A percentile compares a stretch with the other conserved stretches of the same genome.
Evolutionary conservation across 2,888 invertebrate species (phyloP).

Genomic region (Cryptocephalus moraei): DNA sequence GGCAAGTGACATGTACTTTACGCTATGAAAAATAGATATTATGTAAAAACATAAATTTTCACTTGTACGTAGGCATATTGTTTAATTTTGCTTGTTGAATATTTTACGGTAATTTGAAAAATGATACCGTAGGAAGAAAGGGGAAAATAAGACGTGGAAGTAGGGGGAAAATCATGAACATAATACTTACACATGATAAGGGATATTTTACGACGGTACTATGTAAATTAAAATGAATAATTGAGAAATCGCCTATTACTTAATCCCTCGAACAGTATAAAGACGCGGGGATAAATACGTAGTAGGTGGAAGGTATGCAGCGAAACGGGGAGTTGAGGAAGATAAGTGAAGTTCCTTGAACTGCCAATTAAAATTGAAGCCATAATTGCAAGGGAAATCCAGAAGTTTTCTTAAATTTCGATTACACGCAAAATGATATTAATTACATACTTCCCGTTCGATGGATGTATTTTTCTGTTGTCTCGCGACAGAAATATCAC

Average conservation of each 20-base stretch:
- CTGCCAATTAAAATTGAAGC: constrained; percentile 38
- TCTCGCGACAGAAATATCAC: too few relatives aligned
- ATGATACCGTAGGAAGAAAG: too few relatives aligned
- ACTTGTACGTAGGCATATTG: too few relatives aligned
- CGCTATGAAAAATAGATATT: too few relatives aligned
- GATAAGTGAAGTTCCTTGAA: constrained; percentile 13
- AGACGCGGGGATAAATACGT: constrained; percentile 26
- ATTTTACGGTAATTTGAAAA: too few relatives aligned
- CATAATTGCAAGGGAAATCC: constrained; percentile 37
- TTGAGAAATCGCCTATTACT: constrained; percentile 34
- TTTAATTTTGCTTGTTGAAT: too few relatives aligned
- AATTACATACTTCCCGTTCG: constrained; percentile 15
- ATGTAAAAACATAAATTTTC: too few relatives aligned
- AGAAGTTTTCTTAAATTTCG: constrained; percentile 31
- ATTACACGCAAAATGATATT: constrained; percentile 32
- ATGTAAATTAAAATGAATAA: constrained; percentile 33
- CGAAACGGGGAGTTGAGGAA: not conserved
- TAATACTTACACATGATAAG: not conserved
- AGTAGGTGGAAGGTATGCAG: constrained; percentile 4
- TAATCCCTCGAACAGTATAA: constrained; percentile 35
- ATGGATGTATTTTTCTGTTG: too few relatives aligned
- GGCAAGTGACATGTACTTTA: too few relatives aligned
- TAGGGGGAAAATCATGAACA: too few relatives aligned
- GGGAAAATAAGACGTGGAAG: too few relatives aligned
- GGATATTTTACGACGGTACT: constrained; percentile 1